Conservation (phyloP, 2,797 vertebrate genomes). For the Hyperoplus immaculatus region DNA sequence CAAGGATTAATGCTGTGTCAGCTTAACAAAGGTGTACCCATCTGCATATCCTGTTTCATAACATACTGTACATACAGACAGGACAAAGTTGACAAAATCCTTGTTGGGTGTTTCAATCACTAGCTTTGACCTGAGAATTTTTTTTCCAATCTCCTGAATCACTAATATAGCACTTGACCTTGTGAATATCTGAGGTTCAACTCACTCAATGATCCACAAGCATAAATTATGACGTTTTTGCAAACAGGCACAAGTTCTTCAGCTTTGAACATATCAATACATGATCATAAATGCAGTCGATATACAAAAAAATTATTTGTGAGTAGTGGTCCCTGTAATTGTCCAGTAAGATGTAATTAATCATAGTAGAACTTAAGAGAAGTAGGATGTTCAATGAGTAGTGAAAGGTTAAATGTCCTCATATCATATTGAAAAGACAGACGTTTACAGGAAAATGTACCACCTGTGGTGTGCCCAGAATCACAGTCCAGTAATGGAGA, state of each 20-base stretch:
- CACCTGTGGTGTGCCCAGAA: conserved; percentile 30
- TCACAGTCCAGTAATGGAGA: conserved; percentile 23
- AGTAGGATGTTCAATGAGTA: conserved; percentile 41
- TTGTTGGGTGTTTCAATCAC: conserved; percentile 44
- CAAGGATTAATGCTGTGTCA: conserved; percentile 37
- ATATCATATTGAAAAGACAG: conserved; percentile 47
- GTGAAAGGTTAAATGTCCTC: conserved; percentile 60
- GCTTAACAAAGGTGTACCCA: conserved; percentile 43
- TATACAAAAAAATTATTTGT: conserved; percentile 78
- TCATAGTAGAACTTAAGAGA: conserved; percentile 51
- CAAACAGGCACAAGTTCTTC: conserved; percentile 91
- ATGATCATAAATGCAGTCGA: conserved; percentile 87
- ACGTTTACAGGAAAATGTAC: conserved; percentile 44
- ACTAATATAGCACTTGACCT: conserved; percentile 68
- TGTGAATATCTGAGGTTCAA: conserved; percentile 55
- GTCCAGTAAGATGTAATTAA: conserved; percentile 47
- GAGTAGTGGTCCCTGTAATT: conserved; percentile 61
- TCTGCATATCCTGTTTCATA: conserved; percentile 62
- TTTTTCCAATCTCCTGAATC: conserved; percentile 45
- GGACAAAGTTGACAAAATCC: conserved; percentile 61
- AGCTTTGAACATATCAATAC: conserved; percentile 95
- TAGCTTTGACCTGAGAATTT: conserved; percentile 67
- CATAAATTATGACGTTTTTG: conserved; percentile 86
- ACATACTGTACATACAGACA: conserved; percentile 59
- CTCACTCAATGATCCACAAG: conserved; percentile 51